Evolutionary conservation across 1,140 invertebrate species (phyloP).

Genomic region (Drosophila arawakana): DNA sequence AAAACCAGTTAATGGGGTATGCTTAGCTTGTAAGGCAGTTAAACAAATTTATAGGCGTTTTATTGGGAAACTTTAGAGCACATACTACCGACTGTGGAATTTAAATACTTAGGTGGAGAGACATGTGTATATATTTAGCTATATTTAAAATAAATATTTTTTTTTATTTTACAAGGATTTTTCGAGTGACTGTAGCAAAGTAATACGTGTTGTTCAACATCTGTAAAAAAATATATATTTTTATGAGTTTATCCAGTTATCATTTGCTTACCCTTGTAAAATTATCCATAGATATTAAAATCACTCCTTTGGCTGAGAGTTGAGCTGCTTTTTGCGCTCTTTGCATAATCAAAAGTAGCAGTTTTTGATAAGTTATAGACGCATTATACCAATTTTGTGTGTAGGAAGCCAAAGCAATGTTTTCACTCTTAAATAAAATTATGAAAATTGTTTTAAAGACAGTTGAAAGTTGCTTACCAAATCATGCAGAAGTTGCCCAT

Average conservation of each 20-base stretch:
- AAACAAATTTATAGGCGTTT: not conserved
- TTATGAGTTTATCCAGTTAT: too few relatives aligned
- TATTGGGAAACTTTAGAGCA: too few relatives aligned
- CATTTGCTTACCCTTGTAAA: slow-evolving; percentile 50
- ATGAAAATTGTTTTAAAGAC: not conserved
- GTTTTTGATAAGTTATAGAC: slow-evolving; percentile 41
- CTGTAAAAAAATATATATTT: slow-evolving; percentile 13
- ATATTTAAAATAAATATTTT: too few relatives aligned
- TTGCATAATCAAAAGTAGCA: slow-evolving; percentile 43
- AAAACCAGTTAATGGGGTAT: too few relatives aligned
- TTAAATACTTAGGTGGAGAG: too few relatives aligned
- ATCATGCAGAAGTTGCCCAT: slow-evolving; percentile 56
- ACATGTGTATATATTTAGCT: too few relatives aligned
- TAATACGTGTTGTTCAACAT: slow-evolving; percentile 57
- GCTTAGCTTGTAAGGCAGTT: too few relatives aligned
- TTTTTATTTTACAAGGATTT: slow-evolving; percentile 39
- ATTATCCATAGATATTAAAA: slow-evolving; percentile 53
- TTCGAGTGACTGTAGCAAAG: slow-evolving; percentile 43
- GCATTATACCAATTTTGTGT: slow-evolving; percentile 55
- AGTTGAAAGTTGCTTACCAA: slow-evolving; percentile 11
- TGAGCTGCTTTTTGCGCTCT: slow-evolving; percentile 44
- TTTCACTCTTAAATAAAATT: slow-evolving; percentile 35
- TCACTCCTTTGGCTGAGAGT: slow-evolving; percentile 48
- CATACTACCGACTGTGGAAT: too few relatives aligned
- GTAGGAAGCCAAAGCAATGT: slow-evolving; percentile 48